A percentile compares a stretch with the other conserved stretches of the same genome.
phyloP scores from a whole-genome alignment of 2,888 invertebrate genomes.

The Nezara viridula region DNA sequence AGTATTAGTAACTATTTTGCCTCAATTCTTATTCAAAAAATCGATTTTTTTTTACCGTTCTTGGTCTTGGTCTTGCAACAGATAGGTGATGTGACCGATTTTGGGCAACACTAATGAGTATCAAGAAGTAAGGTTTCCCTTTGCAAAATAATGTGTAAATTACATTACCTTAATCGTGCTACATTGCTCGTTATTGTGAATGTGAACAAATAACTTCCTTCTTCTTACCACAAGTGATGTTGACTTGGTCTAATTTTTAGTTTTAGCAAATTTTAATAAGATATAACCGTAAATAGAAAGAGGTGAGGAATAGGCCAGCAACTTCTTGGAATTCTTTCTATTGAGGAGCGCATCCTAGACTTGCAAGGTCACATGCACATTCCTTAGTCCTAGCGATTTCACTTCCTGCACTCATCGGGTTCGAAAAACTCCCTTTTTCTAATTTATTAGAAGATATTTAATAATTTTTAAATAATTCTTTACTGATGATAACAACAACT shows the following conservation, averaged over 20 bases:
- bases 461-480: no score
- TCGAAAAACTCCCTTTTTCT: background rate
- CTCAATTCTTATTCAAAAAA: no score
- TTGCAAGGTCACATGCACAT: conserved; percentile 11
- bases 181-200: background rate
- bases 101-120: no score
- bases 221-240: background rate
- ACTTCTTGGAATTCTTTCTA: background rate
- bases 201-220: background rate
- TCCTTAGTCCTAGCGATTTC: background rate
- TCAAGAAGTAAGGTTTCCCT: background rate
- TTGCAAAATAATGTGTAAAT: background rate
- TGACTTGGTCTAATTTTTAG: background rate
- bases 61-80: no score
- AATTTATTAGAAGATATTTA: no score
- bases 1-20: no score
- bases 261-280: background rate
- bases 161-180: background rate
- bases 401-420: background rate
- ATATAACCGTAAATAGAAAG: background rate
- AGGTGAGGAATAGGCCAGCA: background rate
- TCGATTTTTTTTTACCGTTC: no score
- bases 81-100: no score
- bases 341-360: background rate
- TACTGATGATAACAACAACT: no score